These are phyloP conservation scores for Rhyzopertha dominica DNA, from an alignment of 1,140 invertebrate genomes.

Conservation along the genomic window DNA sequence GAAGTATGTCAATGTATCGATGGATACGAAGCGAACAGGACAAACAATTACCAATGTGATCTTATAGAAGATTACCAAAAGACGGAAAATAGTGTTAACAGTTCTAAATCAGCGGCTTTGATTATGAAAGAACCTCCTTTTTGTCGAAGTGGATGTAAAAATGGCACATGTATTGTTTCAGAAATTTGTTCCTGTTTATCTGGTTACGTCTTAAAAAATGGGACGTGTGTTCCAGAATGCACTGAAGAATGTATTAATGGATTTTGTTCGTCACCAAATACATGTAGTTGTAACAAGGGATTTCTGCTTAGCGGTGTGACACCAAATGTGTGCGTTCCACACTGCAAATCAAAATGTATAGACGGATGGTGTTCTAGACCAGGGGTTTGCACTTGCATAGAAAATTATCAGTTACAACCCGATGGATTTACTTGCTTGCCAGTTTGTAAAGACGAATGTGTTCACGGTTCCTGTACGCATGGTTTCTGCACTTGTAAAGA, in stretches of 20 bases:
- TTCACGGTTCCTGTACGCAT: conserved; percentile 2
- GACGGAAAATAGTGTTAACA: no score
- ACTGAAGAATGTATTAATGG: conserved; percentile 25
- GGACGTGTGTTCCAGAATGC: conserved; percentile 27
- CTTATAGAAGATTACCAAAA: conserved; percentile 21
- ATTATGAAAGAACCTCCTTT: no score
- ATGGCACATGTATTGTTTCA: conserved; percentile 9
- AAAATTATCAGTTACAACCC: conserved; percentile 19
- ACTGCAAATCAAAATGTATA: conserved; percentile 5
- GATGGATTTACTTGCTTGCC: conserved; percentile 19
- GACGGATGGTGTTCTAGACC: conserved; percentile 7
- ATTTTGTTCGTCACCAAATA: conserved; percentile 25
- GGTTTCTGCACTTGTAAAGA: no score
- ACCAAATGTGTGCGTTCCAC: conserved; percentile 1
- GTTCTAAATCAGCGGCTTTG: no score
- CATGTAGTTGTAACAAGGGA: conserved; percentile 30
- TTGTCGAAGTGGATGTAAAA: conserved; percentile 21
- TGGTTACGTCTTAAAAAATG: conserved; percentile 29
- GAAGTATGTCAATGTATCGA: conserved; percentile 30
- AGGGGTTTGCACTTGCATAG: conserved; percentile 12
- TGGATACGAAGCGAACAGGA: no score
- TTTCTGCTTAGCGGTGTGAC: conserved; percentile 24
- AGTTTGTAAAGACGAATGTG: not conserved
- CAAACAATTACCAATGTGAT: not conserved
- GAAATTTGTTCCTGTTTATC: conserved; percentile 39